Evolutionary conservation across 1,140 invertebrate species (phyloP), one percentile per base, ranked within the genome.

Genomic region (Danaus plexippus): DNA sequence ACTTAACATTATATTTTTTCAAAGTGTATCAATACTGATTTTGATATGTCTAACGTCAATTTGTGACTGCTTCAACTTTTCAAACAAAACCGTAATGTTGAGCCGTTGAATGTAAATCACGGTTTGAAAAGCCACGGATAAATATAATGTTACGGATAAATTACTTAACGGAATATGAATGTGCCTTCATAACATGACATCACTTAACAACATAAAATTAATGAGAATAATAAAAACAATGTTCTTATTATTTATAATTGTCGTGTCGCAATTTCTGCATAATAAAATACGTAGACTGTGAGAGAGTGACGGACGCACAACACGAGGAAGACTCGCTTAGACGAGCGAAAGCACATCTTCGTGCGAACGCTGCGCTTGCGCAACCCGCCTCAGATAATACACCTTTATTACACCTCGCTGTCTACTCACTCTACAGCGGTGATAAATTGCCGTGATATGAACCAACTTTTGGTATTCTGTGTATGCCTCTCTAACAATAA

Each of bases 331-430:
- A 32, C 22, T 32, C 53, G 60, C 57, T 61, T 62, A 69, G 53
- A 54, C 60, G 64, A 67, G 61, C 67, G 63, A 72, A 70, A 73
- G 67, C 61, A 48, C 62, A 41, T 47, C 53, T 60, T 66, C 77
- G 71, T 72, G 74, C 79, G 74, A 78, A 81, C 75, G 68, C 63
- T 64, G 54, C 73, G 60, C 59, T 84, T 84, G 73, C 80, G 78
- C 77, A 81, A 81, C 64, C 56, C 47, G 53, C 58, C 40, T 52
- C 54, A 52, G 52, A 47, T 66, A 68, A 67, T 66, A 69, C 61
- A 55, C 63, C 64, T 71, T 69, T 72, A 73, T 73, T 75, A 65
- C 68, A 47, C 52, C 13, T 55, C 32, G 50, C 18, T 32, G 18
- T 61, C 47, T 57, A 57, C 41, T 46, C 51, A 61, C 32, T 52